Evolutionary conservation across 2,888 invertebrate genomes (phyloP), one percentile per base, ranked within the genome.

Genomic region (Cryptophagus acutangulus): DNA sequence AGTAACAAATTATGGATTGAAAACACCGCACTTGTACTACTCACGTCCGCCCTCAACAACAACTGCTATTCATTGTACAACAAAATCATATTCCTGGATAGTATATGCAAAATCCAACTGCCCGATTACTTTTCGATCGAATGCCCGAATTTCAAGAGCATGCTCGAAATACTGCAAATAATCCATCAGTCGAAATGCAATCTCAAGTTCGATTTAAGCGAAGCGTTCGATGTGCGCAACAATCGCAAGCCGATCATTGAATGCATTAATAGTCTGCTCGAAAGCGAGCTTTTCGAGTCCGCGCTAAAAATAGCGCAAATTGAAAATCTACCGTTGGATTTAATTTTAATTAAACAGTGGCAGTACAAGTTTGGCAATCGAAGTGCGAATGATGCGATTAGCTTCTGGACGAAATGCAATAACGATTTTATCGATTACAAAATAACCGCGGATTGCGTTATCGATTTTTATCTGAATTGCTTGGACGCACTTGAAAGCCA

Each of bases 11-110:
- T 71, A 1, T 74, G 77, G 71, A 55, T 82, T 33, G 76, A 79
- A 50, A 71, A 59, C 38, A 72, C 78, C 0, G 72, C 80, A 1
- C 72, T 81, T 13, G 72, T 74, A 5, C 65, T 86, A 16, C 68
- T 82, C n/a, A 73, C 79, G 41, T 70, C 75, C 1, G 75, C 81
- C 1, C 61, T 87, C 1, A 75, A 75, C 38, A 67, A 75, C 43
- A 76, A 78, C 49, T 80, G 84, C 48, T 72, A 73, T 25, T 84
- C 83, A 36, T 72, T 76, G 0, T 73, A 74, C 50, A 76, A 81
- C 54, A 82, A 83, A 62, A 74, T 78, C 18, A 74, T 77, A 51
- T 78, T 84, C 47, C 64, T 87, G 2, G 71, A 74, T 34, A 72
- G 75, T 44, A 65, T 84, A 24, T 74, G 75, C 35, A 70, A 73